Evolutionary conservation across 2,113 vertebrate genomes (phyloP), one percentile per base, ranked within the genome.

Genomic region (Reinhardtius hippoglossoides): DNA sequence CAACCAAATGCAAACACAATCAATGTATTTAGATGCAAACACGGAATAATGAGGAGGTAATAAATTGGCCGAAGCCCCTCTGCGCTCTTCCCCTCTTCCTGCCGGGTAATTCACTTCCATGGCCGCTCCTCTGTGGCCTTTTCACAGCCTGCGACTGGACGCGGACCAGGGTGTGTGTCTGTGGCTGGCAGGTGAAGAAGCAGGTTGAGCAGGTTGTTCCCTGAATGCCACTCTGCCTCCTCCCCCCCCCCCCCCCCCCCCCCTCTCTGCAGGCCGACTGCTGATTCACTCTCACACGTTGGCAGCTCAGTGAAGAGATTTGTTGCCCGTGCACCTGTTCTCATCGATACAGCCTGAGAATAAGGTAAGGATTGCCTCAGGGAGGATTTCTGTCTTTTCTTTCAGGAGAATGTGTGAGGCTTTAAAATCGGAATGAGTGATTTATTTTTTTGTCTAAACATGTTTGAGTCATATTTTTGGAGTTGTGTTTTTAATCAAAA

Each of bases 191-290:
- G 92, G 90, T 87, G 90, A 14, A 71, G 71, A 18, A 91, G 83
- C 92, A 89, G 91, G 92, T 92, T 86, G 85, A 87, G 80, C 92
- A 90, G 90, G 92, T 92, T 91, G 82, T 35, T 87, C 56, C 70
- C 74, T 84, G 83, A 88, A 86, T 85, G 82, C 67, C 79, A 66
- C 72, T 75, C 73, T 60, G 44, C 87, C 85, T 67, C 71, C 67
- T 48, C 71, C 74, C 76, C 55, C 52, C 46, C 10, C 54, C 66
- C 44, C 62, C 55, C 10, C 69, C 70, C 48, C 71, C 74, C 56
- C 16, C 67, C 70, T 56, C 72, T 77, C 74, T 55, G 48, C 52
- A 52, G 74, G 71, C 70, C 40, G 73, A 82, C 21, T 72, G 81
- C 77, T 91, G 88, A 91, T 82, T 88, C 91, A 87, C 67, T 87